Base-by-base conservation (phyloP, 2,113 vertebrate genomes). In the Leucoraja erinaceus region DNA sequence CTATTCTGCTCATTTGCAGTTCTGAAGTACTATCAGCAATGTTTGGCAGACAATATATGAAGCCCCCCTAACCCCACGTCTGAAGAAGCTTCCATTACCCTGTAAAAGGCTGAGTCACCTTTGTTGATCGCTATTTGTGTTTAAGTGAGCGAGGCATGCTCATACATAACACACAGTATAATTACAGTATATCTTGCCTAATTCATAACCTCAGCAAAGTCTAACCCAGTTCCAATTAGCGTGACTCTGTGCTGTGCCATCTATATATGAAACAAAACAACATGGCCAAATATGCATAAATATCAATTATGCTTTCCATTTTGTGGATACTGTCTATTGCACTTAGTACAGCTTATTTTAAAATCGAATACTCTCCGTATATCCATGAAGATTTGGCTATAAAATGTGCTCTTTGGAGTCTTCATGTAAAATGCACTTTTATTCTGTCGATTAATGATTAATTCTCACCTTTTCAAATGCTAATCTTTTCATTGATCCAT, bases 391-490 rank as follows among this genome's bases (percentile, higher is more conserved):
- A n/a, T 0, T 33, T 38, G 31, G 66, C n/a, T 18, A 47, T 54
- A 72, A 91, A 28, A 10, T 59, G 0, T 90, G 63, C 14, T 33
- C 33, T 72, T 91, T 72, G 31, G 16, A 54, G 66, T 6, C 66
- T 33, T 20, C 9, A 91, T 54, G 31, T 22, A 72, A 66, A 91
- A 91, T 25, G 33, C 33, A 47, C 66, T 22, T 72, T 72, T 28
- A 47, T 72, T 91, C 66, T 22, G 18, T 20, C 28, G 33, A 72
- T 91, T 91, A 72, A 72, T 72, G 22, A 91, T 91, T 91, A 72
- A 91, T 91, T 91, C 20, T 47, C 88, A 91, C 33, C 8, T 90
- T 86, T 90, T 90, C n/a, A 90, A 90, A 90, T 68, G 63, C 86
- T 68, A 90, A 68, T 38, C 31, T 22, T 90, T 91, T 91, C 66